These are phyloP conservation scores for Pogonomyrmex californicus DNA, from an alignment of 1,140 invertebrate genomes.

Conservation along the genomic window DNA sequence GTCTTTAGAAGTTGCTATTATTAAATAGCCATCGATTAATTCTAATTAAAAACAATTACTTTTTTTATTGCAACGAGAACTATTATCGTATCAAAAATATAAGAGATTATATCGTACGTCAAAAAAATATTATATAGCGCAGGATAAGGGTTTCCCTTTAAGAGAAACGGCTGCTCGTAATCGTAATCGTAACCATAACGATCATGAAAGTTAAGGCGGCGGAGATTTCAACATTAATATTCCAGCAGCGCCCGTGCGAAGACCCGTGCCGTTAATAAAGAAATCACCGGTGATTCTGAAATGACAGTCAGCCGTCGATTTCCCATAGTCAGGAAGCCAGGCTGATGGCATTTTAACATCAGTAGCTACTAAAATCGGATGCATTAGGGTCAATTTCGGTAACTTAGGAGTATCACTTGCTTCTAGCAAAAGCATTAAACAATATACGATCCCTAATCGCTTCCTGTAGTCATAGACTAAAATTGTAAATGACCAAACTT, in stretches of 20 bases:
- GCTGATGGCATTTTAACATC: conserved; percentile 27
- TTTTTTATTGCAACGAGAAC: conserved; percentile 12
- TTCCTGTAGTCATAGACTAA: not conserved
- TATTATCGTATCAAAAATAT: conserved; percentile 20
- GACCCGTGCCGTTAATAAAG: conserved; percentile 69
- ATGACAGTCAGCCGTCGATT: conserved; percentile 58
- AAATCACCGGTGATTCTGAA: conserved; percentile 68
- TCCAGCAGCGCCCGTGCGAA: conserved; percentile 54
- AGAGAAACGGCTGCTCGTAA: conserved; percentile 69
- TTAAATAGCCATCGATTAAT: not conserved
- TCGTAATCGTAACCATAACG: conserved; percentile 74
- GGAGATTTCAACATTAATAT: conserved; percentile 73
- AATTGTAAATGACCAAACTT: conserved; percentile 14
- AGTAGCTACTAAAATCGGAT: conserved; percentile 1
- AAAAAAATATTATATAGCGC: conserved; percentile 62
- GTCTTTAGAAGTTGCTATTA: not conserved
- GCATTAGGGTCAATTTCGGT: conserved; percentile 55
- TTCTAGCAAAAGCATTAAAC: conserved; percentile 54
- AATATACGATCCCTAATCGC: conserved; percentile 20
- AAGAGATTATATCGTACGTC: conserved; percentile 43
- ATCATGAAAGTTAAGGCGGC: conserved; percentile 55
- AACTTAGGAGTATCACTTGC: not conserved
- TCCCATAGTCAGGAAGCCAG: conserved; percentile 21
- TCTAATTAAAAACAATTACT: conserved; percentile 15
- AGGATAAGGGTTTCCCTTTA: conserved; percentile 65